Percentiles rank a stretch among this genome's conserved stretches.
Conservation (phyloP, 2,113 vertebrate species). For the Callipepla californica region DNA sequence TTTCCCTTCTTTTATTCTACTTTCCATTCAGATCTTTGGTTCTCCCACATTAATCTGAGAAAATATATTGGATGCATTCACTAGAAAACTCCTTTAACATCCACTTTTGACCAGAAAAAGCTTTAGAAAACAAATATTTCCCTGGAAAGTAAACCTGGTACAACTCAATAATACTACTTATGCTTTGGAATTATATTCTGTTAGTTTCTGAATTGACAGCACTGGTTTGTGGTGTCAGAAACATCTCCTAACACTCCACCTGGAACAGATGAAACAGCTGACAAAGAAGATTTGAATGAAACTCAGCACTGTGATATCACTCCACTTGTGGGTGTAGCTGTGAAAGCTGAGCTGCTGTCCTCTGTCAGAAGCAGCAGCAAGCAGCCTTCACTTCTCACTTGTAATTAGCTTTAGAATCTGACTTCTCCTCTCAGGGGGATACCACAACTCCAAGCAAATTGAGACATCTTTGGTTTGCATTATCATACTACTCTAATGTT, state of each 20-base stretch:
- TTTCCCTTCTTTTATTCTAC: not conserved
- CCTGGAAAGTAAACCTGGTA: not conserved
- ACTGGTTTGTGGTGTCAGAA: not conserved
- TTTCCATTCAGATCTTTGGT: not conserved
- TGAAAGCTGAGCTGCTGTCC: not conserved
- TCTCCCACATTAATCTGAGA: not conserved
- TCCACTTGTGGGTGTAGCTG: not conserved
- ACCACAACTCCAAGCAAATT: not conserved
- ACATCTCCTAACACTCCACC: not conserved
- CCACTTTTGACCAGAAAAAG: not conserved
- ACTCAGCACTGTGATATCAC: not conserved
- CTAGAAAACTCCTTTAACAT: not conserved
- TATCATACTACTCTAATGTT: not conserved
- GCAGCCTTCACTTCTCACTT: not conserved
- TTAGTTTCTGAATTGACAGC: not conserved
- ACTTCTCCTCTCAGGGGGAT: not conserved
- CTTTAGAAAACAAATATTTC: not conserved
- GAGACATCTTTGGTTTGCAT: not conserved
- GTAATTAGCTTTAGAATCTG: not conserved
- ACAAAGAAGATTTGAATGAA: not conserved
- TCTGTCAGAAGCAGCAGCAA: not conserved
- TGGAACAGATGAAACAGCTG: not conserved
- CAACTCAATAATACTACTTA: not conserved
- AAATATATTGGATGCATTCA: not conserved
- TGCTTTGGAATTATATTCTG: not conserved